A percentile compares a stretch with the other conserved stretches of the same genome.
phyloP scores from a whole-genome alignment of 2,113 vertebrate genomes.

The Prunella himalayana region DNA sequence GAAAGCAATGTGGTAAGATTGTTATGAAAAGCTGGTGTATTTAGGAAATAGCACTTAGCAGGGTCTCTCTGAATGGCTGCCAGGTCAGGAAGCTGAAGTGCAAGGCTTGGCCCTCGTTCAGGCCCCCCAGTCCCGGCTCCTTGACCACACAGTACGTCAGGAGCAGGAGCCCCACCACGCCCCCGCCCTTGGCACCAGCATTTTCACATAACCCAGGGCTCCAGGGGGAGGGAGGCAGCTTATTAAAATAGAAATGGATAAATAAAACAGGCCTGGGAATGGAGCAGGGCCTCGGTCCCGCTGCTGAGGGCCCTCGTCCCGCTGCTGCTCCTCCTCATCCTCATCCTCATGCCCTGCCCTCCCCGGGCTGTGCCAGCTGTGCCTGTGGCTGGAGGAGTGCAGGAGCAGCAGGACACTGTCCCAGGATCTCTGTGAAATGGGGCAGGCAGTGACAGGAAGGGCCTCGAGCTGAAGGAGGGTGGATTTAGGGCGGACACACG shows the following conservation, averaged over 20 bases:
- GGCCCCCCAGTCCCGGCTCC: constrained; percentile 76
- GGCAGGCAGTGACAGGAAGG: neutral
- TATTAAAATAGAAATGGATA: constrained; percentile 87
- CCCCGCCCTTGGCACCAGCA: constrained; percentile 75
- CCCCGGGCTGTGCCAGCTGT: fast-evolving
- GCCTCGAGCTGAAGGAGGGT: neutral
- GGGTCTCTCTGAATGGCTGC: constrained; percentile 89
- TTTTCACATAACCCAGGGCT: constrained; percentile 95
- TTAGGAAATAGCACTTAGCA: constrained; percentile 92
- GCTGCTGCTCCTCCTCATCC: neutral
- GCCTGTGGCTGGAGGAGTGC: fast-evolving
- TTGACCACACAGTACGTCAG: constrained; percentile 84
- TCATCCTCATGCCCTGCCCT: neutral
- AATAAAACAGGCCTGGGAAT: constrained; percentile 88
- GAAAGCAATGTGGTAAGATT: constrained; percentile 88
- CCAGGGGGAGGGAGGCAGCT: constrained; percentile 75
- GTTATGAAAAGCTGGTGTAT: constrained; percentile 89
- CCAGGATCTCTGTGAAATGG: fast-evolving
- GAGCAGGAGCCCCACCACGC: constrained; percentile 68
- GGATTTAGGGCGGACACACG: fast-evolving
- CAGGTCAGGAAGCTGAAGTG: constrained; percentile 91
- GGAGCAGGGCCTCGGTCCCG: constrained; percentile 54
- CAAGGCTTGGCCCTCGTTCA: constrained; percentile 85
- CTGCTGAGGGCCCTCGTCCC: neutral
- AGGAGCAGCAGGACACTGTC: fast-evolving